phyloP scores from a whole-genome alignment of 2,113 vertebrate species.

The Apodemus speciosus region DNA sequence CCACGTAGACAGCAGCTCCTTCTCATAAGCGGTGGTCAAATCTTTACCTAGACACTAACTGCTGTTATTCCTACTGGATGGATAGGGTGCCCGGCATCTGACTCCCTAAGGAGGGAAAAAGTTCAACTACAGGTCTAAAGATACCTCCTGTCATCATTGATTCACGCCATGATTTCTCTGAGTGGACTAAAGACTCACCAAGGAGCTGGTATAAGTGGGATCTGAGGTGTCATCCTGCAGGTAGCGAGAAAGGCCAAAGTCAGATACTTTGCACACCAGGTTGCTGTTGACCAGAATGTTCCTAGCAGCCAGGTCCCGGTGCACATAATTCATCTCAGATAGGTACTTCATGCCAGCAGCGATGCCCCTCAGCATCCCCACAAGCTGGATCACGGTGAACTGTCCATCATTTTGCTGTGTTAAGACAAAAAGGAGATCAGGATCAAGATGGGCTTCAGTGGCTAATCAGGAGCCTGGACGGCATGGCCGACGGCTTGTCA shows the following conservation, averaged over 20 bases:
- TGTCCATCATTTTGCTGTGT: conserved; percentile 97
- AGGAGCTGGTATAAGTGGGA: conserved; percentile 98
- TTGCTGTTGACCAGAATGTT: conserved; percentile 99
- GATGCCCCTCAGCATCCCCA: conserved; percentile 98
- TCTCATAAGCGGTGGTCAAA: neutral
- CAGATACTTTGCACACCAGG: conserved; percentile 98
- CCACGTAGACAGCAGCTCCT: neutral
- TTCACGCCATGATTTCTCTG: neutral
- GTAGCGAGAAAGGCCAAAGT: conserved; percentile 98
- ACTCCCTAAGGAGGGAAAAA: neutral
- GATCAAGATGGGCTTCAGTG: conserved; percentile 55
- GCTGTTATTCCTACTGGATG: neutral
- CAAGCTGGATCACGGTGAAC: conserved; percentile 98
- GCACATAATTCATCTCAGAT: conserved; percentile 98
- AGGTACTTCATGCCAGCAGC: conserved; percentile 98
- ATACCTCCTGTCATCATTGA: neutral
- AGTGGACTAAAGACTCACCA: conserved; percentile 86
- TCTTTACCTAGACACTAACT: neutral
- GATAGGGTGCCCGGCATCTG: neutral
- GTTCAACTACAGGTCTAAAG: neutral
- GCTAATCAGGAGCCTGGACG: neutral
- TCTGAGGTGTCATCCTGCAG: conserved; percentile 97
- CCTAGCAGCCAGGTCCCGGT: conserved; percentile 96
- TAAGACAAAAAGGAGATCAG: neutral
- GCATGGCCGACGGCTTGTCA: neutral